A percentile compares a stretch with the other conserved stretches of the same genome.
Conservation (phyloP, 2,888 invertebrate species). For the Amblyjoppa proteus region DNA sequence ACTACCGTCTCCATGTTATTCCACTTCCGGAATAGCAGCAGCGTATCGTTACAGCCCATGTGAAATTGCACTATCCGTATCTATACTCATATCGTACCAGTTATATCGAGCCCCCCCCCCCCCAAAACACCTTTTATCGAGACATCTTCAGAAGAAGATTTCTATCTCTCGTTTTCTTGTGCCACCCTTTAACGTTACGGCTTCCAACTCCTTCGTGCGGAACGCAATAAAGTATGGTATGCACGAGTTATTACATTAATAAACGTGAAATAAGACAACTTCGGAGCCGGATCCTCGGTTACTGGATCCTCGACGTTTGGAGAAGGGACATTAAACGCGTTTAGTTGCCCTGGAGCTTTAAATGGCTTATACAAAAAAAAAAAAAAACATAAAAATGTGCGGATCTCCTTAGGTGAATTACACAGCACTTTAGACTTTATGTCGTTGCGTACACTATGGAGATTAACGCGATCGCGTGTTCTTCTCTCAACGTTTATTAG, state of each 20-base stretch:
- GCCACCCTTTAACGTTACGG: slow-evolving; percentile 53
- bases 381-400: background rate
- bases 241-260: slow-evolving; percentile 61
- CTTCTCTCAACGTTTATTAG: slow-evolving; percentile 19
- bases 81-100: slow-evolving; percentile 29
- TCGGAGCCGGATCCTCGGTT: slow-evolving; percentile 23
- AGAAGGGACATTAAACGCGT: slow-evolving; percentile 37
- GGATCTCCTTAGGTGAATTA: slow-evolving; percentile 34
- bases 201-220: slow-evolving; percentile 37
- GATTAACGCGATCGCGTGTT: slow-evolving; percentile 53
- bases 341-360: slow-evolving; percentile 27
- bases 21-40: slow-evolving; percentile 56
- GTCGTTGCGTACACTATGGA: slow-evolving; percentile 54
- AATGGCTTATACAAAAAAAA: background rate
- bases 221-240: slow-evolving; percentile 37
- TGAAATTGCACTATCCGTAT: background rate
- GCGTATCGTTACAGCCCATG: slow-evolving; percentile 31
- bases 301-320: slow-evolving; percentile 35
- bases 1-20: slow-evolving; percentile 43
- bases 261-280: slow-evolving; percentile 58
- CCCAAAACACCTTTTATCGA: slow-evolving; percentile 41
- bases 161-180: slow-evolving; percentile 39
- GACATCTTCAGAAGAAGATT: slow-evolving; percentile 49
- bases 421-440: slow-evolving; percentile 47
- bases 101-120: slow-evolving; percentile 24